These are phyloP conservation scores for Torymus tubicola DNA, from an alignment of 2,888 invertebrate genomes.

Conservation along the genomic window DNA sequence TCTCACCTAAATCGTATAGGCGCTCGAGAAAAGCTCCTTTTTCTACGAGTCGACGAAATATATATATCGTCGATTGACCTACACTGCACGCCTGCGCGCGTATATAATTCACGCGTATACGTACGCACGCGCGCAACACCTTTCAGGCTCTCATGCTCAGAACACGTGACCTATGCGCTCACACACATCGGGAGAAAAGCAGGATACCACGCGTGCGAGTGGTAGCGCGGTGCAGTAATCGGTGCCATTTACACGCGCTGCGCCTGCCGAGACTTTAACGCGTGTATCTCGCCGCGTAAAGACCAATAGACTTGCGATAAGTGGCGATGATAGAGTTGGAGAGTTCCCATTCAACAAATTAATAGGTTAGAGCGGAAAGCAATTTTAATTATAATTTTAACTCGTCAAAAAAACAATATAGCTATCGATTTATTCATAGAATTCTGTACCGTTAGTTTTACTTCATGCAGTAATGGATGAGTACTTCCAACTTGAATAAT, in stretches of 20 bases:
- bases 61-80: slow-evolving; percentile 12
- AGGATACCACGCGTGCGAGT: slow-evolving; percentile 26
- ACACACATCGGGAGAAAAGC: slow-evolving; percentile 11
- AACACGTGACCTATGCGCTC: slow-evolving; percentile 32
- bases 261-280: slow-evolving; percentile 3
- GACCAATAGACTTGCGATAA: slow-evolving; percentile 10
- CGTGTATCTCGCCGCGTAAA: slow-evolving; percentile 13
- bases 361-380: no score
- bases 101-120: neutral
- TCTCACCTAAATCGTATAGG: no score
- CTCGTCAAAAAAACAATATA: no score
- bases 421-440: no score
- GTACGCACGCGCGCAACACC: neutral
- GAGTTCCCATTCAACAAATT: neutral
- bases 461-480: neutral
- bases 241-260: slow-evolving; percentile 22
- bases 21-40: no score
- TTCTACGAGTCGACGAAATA: no score
- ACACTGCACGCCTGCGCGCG: neutral
- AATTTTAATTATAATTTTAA: no score
- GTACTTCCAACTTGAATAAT: neutral
- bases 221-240: slow-evolving; percentile 26
- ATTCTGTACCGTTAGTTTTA: no score
- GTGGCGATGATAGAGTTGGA: neutral
- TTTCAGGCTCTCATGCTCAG: neutral